Percentiles rank a stretch among this genome's conserved stretches.
phyloP scores from a whole-genome alignment of 2,888 invertebrate species.

The Bhutanitis thaidina region DNA sequence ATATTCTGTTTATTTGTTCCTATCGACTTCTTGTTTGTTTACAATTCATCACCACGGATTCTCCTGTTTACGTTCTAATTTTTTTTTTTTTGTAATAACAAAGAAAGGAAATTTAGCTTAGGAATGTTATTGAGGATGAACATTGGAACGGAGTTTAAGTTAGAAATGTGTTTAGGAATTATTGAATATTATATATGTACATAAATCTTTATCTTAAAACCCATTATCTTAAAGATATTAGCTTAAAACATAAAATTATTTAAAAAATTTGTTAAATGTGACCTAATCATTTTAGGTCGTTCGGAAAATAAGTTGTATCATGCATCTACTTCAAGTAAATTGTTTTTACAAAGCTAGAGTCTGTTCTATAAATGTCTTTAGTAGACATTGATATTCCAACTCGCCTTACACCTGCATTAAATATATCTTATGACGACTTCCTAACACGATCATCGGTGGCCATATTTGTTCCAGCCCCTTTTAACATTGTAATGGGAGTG shows the following conservation, averaged over 20 bases:
- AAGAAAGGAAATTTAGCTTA: no score
- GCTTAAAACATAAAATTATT: no score
- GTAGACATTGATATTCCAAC: neutral
- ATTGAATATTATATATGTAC: no score
- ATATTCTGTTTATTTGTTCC: neutral
- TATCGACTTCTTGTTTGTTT: slow-evolving; percentile 17
- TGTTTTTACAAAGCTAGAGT: slow-evolving; percentile 5
- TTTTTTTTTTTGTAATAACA: neutral
- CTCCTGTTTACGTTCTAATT: neutral
- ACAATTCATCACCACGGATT: slow-evolving; percentile 7
- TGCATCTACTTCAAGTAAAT: no score
- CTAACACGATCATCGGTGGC: slow-evolving; percentile 18
- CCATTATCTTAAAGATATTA: no score
- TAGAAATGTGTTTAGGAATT: no score
- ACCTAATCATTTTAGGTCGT: no score
- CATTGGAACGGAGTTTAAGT: no score
- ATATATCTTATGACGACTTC: slow-evolving; percentile 12
- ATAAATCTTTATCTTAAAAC: no score
- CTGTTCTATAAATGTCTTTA: slow-evolving; percentile 6
- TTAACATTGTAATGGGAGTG: slow-evolving; percentile 17
- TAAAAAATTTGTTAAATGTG: no score
- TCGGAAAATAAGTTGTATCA: no score
- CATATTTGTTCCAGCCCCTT: slow-evolving; percentile 18
- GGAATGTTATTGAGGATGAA: no score
- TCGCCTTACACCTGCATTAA: slow-evolving; percentile 9